Conservation (phyloP, 1,140 invertebrate genomes). For the Orius laevigatus region DNA sequence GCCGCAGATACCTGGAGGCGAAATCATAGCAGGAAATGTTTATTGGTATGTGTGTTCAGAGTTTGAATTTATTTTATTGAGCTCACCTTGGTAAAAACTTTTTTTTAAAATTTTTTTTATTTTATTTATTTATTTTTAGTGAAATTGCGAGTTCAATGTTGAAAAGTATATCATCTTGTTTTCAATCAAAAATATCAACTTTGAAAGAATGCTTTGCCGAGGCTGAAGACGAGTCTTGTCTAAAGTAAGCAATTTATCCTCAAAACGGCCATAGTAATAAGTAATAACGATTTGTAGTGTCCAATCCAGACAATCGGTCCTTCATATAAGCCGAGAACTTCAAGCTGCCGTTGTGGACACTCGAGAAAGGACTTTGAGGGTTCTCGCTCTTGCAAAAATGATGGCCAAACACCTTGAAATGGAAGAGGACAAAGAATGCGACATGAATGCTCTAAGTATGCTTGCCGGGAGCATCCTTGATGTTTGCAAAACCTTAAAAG, state of each 20-base stretch:
- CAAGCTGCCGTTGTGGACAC: constrained; percentile 62
- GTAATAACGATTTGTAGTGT: too few species aligned
- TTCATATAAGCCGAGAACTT: constrained; percentile 55
- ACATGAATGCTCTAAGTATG: too few species aligned
- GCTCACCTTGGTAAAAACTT: neutral
- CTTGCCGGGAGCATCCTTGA: constrained; percentile 29
- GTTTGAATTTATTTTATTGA: neutral
- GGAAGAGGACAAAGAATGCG: constrained; percentile 23
- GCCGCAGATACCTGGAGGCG: constrained; percentile 44
- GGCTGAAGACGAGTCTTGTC: constrained; percentile 17
- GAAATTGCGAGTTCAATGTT: constrained; percentile 33
- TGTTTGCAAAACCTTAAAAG: constrained; percentile 40
- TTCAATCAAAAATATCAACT: constrained; percentile 35
- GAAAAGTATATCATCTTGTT: constrained; percentile 31
- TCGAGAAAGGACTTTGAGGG: constrained; percentile 61
- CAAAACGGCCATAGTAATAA: neutral
- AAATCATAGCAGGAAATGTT: constrained; percentile 18
- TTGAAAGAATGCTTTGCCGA: constrained; percentile 19
- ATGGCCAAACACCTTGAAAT: constrained; percentile 52
- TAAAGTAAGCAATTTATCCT: constrained; percentile 23
- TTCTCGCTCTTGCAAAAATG: constrained; percentile 59
- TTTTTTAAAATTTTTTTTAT: neutral
- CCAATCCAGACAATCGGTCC: constrained; percentile 34
- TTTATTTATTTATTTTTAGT: constrained; percentile 16
- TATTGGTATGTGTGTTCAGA: too few species aligned